A percentile compares a stretch with the other conserved stretches of the same genome.
These are phyloP conservation scores for Brachypteracias leptosomus DNA, from an alignment of 2,113 vertebrate genomes.

Conservation along the genomic window DNA sequence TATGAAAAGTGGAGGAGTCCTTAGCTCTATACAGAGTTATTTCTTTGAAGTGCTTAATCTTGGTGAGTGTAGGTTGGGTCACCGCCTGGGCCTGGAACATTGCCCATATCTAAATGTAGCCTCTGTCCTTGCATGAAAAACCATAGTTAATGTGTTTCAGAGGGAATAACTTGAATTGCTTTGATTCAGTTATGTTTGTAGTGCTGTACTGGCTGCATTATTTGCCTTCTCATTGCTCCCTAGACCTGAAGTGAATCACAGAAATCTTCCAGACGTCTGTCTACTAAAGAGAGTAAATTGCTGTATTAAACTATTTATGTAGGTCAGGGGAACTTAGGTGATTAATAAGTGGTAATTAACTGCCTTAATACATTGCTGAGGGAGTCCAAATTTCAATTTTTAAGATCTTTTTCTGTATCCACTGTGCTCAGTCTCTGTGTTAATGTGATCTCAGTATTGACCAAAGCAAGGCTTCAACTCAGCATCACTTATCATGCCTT, in stretches of 20 bases:
- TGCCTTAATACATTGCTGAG: not conserved
- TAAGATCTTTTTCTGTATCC: not conserved
- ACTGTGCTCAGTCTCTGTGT: not conserved
- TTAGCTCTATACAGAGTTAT: not conserved
- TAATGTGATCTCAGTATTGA: not conserved
- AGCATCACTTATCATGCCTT: not conserved
- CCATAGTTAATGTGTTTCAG: not conserved
- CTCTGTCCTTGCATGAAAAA: not conserved
- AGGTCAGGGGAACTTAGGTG: not conserved
- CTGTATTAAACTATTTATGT: not conserved
- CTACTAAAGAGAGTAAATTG: not conserved
- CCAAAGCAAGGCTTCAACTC: slow-evolving; percentile 26
- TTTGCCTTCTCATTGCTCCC: not conserved
- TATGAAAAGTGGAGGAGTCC: not conserved
- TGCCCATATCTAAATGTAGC: not conserved
- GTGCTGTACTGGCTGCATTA: not conserved
- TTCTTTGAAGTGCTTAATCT: not conserved
- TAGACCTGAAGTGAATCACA: not conserved
- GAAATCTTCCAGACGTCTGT: not conserved
- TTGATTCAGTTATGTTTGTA: not conserved
- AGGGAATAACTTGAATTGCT: not conserved
- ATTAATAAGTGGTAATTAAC: not conserved
- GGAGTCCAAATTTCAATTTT: not conserved
- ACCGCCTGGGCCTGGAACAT: not conserved
- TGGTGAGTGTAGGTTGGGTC: not conserved